Conservation (phyloP, 2,797 vertebrate species). For the Eulemur coronatus region DNA sequence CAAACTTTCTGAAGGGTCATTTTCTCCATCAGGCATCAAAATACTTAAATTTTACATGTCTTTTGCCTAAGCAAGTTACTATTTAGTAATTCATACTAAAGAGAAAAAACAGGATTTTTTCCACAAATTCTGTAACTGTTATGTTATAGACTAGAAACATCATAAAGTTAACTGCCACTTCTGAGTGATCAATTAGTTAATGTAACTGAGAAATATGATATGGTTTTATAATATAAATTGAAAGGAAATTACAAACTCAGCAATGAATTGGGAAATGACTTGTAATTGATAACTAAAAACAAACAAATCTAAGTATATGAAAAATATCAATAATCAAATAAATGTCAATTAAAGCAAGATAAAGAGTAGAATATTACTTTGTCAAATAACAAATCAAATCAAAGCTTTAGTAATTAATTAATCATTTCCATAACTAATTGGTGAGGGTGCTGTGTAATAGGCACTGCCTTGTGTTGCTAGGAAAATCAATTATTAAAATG, state of each 20-base stretch:
- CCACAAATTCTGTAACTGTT: background rate
- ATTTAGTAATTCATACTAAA: background rate
- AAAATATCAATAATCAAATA: constrained; percentile 26
- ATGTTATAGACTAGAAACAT: background rate
- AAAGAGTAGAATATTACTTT: background rate
- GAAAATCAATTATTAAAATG: constrained; percentile 10
- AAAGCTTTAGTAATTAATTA: constrained; percentile 2
- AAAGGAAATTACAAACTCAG: background rate
- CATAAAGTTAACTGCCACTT: background rate
- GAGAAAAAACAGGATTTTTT: background rate
- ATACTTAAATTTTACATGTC: background rate
- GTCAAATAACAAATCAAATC: background rate
- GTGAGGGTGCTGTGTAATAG: background rate
- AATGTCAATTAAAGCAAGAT: background rate
- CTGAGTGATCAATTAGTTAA: constrained; percentile 16
- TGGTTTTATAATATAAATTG: background rate
- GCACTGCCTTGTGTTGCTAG: background rate
- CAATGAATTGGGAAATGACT: background rate
- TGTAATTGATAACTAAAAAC: constrained; percentile 11
- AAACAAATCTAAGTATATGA: constrained; percentile 38
- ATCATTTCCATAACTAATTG: background rate
- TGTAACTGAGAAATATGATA: constrained; percentile 3
- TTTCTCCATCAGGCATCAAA: background rate
- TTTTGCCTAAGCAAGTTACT: background rate
- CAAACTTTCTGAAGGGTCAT: background rate